Conservation (phyloP, 2,113 vertebrate species). For the Trachemys scripta region DNA sequence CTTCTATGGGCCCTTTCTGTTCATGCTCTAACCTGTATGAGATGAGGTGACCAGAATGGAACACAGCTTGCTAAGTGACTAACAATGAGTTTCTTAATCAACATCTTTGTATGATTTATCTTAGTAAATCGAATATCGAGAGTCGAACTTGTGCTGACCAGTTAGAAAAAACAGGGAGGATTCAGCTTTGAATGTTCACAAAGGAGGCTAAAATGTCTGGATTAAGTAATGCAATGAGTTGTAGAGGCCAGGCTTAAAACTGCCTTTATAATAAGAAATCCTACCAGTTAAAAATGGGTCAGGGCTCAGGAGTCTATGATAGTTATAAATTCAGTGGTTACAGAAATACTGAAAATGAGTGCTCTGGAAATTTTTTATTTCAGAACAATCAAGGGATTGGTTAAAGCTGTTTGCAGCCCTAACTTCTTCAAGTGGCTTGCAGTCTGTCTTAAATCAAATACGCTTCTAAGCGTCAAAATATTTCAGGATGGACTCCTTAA, state of each 20-base stretch:
- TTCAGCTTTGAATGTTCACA: rapidly evolving
- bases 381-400: slow-evolving; percentile 31
- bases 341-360: background rate
- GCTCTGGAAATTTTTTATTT: background rate
- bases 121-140: background rate
- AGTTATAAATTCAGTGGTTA: background rate
- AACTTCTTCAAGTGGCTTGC: background rate
- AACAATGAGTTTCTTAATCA: background rate
- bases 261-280: no score
- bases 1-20: background rate
- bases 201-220: background rate
- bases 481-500: slow-evolving; percentile 51
- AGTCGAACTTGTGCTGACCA: background rate
- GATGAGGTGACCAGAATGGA: background rate
- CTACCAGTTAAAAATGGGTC: no score
- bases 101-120: background rate
- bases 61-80: background rate
- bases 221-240: background rate
- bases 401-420: background rate
- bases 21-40: background rate
- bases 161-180: background rate
- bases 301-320: background rate
- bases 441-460: slow-evolving; percentile 48
- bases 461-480: slow-evolving; percentile 53
- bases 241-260: background rate